A percentile compares a stretch with the other conserved stretches of the same genome.
phyloP scores from a whole-genome alignment of 1,140 invertebrate species.

The Solenopsis fugax region DNA sequence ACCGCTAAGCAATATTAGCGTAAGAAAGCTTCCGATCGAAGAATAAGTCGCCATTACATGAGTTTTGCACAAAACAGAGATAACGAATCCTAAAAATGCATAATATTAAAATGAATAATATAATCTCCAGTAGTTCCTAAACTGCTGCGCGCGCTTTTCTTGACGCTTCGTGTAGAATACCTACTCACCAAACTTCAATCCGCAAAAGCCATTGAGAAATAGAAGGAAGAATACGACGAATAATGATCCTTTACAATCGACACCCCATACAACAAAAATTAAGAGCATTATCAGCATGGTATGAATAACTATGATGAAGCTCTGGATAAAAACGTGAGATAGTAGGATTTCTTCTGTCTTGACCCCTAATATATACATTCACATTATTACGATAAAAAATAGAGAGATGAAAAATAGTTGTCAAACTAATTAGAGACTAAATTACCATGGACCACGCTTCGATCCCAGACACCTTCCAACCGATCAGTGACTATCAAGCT shows the following conservation, averaged over 20 bases:
- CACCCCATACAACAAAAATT: slow-evolving; percentile 88
- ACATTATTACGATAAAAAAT: background rate
- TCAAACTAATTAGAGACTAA: background rate
- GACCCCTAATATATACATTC: slow-evolving; percentile 86
- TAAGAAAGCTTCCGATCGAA: slow-evolving; percentile 95
- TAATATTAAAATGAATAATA: background rate
- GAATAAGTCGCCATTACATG: slow-evolving; percentile 93
- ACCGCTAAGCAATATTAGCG: slow-evolving; percentile 94
- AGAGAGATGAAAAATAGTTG: background rate
- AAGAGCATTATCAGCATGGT: slow-evolving; percentile 88
- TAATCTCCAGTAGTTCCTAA: background rate
- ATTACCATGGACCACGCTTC: slow-evolving; percentile 92
- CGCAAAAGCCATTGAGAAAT: slow-evolving; percentile 89
- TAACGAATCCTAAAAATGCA: slow-evolving; percentile 89
- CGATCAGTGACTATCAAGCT: slow-evolving; percentile 93
- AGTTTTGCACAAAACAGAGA: slow-evolving; percentile 92
- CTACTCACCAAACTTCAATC: slow-evolving; percentile 90
- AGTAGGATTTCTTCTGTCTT: slow-evolving; percentile 90
- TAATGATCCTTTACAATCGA: slow-evolving; percentile 89
- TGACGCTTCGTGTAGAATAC: background rate
- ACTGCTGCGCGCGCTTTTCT: background rate
- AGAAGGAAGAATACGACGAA: slow-evolving; percentile 87
- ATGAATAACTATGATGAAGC: slow-evolving; percentile 91
- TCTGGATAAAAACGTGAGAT: slow-evolving; percentile 92
- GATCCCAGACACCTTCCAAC: slow-evolving; percentile 92